phyloP scores from a whole-genome alignment of 2,113 vertebrate species.

The Microtus oregoni region DNA sequence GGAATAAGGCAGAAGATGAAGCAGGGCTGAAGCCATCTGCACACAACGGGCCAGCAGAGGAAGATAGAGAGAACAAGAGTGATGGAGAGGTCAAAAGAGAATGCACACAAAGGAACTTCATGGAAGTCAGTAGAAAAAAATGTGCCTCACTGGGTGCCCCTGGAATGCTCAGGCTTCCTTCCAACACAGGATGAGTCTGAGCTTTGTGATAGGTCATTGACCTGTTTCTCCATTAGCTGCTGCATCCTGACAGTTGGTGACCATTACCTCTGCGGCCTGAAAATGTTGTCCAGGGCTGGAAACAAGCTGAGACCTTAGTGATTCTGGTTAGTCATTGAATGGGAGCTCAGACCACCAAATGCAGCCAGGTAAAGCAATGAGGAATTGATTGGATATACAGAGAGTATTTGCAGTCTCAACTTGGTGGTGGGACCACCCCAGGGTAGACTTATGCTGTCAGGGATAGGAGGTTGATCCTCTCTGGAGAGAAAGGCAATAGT shows the following conservation, averaged over 20 bases:
- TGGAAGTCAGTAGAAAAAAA: background rate
- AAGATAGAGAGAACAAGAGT: background rate
- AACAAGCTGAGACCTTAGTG: background rate
- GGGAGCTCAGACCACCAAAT: background rate
- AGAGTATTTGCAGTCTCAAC: background rate
- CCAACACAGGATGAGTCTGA: background rate
- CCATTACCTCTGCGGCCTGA: background rate
- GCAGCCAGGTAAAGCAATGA: background rate
- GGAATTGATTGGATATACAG: background rate
- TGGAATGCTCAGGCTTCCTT: background rate
- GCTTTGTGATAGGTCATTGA: background rate
- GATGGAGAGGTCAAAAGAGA: background rate
- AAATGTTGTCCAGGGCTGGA: background rate
- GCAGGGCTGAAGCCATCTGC: background rate
- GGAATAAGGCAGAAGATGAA: background rate
- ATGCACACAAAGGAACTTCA: no score
- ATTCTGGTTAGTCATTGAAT: background rate
- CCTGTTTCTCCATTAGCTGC: background rate
- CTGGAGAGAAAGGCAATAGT: constrained; percentile 20
- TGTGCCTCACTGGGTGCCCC: no score
- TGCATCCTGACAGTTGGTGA: background rate
- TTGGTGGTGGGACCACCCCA: background rate
- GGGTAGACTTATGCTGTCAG: background rate
- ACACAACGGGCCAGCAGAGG: background rate
- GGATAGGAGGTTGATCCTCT: background rate